Evolutionary conservation across 2,888 invertebrate species (phyloP), one percentile per base, ranked within the genome.

Genomic region (Lottia scabra): DNA sequence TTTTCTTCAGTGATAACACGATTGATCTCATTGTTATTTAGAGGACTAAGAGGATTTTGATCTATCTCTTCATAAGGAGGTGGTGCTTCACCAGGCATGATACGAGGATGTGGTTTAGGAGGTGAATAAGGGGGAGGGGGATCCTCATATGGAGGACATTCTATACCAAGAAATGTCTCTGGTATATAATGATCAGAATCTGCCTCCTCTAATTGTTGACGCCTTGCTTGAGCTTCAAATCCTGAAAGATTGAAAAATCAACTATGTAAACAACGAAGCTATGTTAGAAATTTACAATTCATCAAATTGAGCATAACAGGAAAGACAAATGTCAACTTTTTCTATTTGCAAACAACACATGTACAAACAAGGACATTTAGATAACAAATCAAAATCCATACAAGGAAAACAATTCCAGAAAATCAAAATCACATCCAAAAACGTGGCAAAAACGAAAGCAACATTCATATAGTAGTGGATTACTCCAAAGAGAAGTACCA

Each of bases 81-180:
- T 8, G 87, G 85, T 0, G 83, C 84, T 67, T 87, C 87, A 5
- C 83, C 84, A 13, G 83, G 83, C 12, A 80, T 74, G 10, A 79
- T 78, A 65, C 73, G 71, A 1, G 82, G 80, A 23, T 84, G 83
- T 4, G 87, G 87, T 78, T 88, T 88, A 27, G 87, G 87, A 3
- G 87, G 86, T 5, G 87, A 83, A 77, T 88, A 88, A 0, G 88
- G 88, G 23, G 88, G 88, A 27, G 88, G 88, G 0, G 87, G 88
- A 65, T 87, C 88, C 71, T 85, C 85, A 65, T 88, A 88, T 0
- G 88, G 86, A 2, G 88, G 87, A 66, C 84, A 85, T 72, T 85
- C 83, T 12, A 87, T 78, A n/a, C 87, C 86, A 72, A 83, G 79
- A 68, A 85, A 83, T 8, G 76, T 74, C 64, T 87, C 84, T 0